These are phyloP conservation scores for Parelbella ahira DNA, from an alignment of 2,888 invertebrate species.

Conservation along the genomic window DNA sequence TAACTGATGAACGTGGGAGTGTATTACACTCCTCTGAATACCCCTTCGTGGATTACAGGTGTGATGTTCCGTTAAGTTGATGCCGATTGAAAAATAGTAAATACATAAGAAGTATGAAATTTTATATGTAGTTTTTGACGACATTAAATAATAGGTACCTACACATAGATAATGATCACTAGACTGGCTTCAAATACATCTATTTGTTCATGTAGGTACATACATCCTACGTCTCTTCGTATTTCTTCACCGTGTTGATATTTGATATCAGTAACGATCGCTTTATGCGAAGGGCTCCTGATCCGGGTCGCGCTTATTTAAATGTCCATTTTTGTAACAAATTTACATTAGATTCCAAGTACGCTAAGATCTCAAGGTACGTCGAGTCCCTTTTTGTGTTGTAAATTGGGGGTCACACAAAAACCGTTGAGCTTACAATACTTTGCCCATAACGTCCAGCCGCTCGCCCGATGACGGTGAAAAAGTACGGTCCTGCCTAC, in stretches of 20 bases:
- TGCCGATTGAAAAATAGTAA: too few species aligned
- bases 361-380: constrained; percentile 67
- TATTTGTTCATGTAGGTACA: too few species aligned
- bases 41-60: too few species aligned
- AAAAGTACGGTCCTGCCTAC: constrained; percentile 55
- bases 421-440: constrained; percentile 72
- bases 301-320: constrained; percentile 72
- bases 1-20: too few species aligned
- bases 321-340: constrained; percentile 76
- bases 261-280: constrained; percentile 65
- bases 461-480: constrained; percentile 60
- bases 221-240: too few species aligned
- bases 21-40: too few species aligned
- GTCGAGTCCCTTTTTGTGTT: constrained; percentile 70
- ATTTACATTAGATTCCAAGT: constrained; percentile 75
- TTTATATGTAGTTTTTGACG: too few species aligned
- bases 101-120: too few species aligned
- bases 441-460: constrained; percentile 73
- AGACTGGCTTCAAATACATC: too few species aligned
- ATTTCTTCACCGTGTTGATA: constrained; percentile 30
- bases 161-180: too few species aligned
- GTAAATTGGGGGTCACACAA: constrained; percentile 79
- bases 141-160: too few species aligned
- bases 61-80: too few species aligned
- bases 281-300: constrained; percentile 63